A percentile compares a stretch with the other conserved stretches of the same genome.
Evolutionary conservation across 1,140 invertebrate genomes (phyloP).

Genomic region (Heliconius hermathena): DNA sequence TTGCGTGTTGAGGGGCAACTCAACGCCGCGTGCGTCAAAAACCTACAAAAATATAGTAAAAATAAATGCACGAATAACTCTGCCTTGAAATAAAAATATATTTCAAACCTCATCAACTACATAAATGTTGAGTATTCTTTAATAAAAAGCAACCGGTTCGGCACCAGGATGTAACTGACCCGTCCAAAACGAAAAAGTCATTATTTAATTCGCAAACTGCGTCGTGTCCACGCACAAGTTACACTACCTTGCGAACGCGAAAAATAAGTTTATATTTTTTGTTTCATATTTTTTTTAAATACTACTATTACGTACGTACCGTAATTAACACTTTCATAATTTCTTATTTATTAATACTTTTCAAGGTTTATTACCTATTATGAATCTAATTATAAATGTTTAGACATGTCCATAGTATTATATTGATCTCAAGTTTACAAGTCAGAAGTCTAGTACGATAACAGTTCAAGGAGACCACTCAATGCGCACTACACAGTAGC

Average conservation of each 20-base stretch:
- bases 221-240: not conserved
- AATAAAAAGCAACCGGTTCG: conserved; percentile 18
- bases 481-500: not conserved
- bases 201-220: not conserved
- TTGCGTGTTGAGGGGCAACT: no score
- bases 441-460: conserved; percentile 1
- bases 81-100: not conserved
- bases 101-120: not conserved
- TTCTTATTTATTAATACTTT: no score
- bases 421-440: not conserved
- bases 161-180: conserved; percentile 33
- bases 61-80: not conserved
- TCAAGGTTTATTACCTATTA: no score
- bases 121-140: not conserved
- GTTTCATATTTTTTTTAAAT: not conserved
- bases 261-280: not conserved
- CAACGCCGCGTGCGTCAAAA: no score
- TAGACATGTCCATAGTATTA: not conserved
- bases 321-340: no score
- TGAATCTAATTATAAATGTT: no score
- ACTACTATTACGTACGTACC: no score
- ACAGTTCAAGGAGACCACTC: conserved; percentile 1
- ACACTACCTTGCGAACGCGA: not conserved
- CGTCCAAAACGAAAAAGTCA: conserved; percentile 28
- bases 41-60: not conserved